Conservation (phyloP, 2,113 vertebrate species). For the Dasyprocta punctata region DNA sequence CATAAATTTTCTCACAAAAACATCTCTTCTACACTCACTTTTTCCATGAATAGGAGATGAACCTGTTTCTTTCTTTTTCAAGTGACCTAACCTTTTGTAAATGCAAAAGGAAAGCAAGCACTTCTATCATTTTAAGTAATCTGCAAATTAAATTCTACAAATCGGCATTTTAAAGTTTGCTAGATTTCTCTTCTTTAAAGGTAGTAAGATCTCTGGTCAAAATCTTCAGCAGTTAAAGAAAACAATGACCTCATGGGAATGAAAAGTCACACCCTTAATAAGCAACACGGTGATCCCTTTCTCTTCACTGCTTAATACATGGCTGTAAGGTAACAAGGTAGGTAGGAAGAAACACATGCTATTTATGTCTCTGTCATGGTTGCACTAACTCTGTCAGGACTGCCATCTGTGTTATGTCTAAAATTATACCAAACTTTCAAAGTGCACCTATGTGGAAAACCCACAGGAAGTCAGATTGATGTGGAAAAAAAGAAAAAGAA, state of each 20-base stretch:
- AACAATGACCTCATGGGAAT: background rate
- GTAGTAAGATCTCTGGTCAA: background rate
- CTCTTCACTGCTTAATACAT: background rate
- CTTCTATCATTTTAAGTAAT: background rate
- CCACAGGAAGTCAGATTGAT: background rate
- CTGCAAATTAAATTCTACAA: background rate
- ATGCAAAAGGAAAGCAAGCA: background rate
- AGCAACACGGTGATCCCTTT: background rate
- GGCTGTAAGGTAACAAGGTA: background rate
- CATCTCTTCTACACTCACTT: background rate
- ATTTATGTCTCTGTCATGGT: background rate
- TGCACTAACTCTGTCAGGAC: background rate
- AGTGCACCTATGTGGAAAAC: background rate
- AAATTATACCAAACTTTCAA: background rate
- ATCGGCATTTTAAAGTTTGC: background rate
- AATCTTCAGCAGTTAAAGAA: background rate
- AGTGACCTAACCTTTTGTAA: background rate
- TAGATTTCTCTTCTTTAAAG: background rate
- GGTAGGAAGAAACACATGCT: background rate
- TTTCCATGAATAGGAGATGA: background rate
- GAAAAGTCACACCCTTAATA: background rate
- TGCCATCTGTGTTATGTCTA: background rate
- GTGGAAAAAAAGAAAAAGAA: background rate
- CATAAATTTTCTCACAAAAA: background rate
- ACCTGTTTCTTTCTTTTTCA: background rate